These are phyloP conservation scores for Trachelus tabidus DNA, from an alignment of 2,888 invertebrate genomes.

Conservation along the genomic window DNA sequence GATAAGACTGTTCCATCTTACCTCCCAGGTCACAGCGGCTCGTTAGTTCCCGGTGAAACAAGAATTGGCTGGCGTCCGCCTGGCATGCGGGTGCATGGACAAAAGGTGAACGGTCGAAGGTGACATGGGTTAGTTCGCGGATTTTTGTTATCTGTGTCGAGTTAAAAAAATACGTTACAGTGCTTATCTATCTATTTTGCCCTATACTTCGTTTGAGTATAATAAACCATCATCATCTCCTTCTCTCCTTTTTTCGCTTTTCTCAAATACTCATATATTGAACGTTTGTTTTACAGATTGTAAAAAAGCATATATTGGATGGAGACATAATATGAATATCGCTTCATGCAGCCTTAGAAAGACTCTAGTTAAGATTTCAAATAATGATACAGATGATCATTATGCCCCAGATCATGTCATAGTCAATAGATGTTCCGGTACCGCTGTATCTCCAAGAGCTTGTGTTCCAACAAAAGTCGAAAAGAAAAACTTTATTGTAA, in stretches of 20 bases:
- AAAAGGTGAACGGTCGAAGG: no score
- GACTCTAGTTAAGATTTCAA: constrained; percentile 21
- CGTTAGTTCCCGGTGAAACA: no score
- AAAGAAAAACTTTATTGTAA: constrained; percentile 11
- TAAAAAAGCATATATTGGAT: neutral
- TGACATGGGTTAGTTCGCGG: no score
- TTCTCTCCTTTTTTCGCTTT: neutral
- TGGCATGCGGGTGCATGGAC: no score
- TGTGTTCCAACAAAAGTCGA: constrained; percentile 18
- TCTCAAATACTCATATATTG: neutral
- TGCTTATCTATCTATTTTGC: no score
- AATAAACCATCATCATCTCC: neutral
- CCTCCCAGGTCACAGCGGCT: no score
- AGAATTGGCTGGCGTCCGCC: no score
- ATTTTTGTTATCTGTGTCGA: no score
- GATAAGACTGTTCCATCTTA: no score
- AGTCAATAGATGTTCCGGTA: constrained; percentile 30
- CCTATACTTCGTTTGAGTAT: no score
- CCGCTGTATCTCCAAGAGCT: constrained; percentile 17
- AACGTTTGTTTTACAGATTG: neutral
- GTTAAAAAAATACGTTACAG: no score
- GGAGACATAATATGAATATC: constrained; percentile 14
- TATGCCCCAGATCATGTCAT: constrained; percentile 26
- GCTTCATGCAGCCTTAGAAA: constrained; percentile 23
- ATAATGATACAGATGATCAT: constrained; percentile 14